Evolutionary conservation across 2,888 invertebrate species (phyloP).

Genomic region (Rhamnusium bicolor): DNA sequence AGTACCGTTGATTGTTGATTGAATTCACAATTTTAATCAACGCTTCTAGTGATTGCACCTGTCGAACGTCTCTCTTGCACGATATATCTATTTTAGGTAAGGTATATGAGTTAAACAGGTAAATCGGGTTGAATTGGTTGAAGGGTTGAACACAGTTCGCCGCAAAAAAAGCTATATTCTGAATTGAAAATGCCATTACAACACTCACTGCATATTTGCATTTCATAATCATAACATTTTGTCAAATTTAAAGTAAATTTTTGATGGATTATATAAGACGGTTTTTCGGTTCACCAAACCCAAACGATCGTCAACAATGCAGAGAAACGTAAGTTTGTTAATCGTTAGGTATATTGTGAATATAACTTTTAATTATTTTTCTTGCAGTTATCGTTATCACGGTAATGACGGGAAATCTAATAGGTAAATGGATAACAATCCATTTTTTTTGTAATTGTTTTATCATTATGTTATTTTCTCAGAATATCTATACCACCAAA

Average conservation of each 20-base stretch:
- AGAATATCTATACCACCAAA: background rate
- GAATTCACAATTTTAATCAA: no score
- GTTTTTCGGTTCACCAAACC: constrained; percentile 7
- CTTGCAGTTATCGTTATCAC: background rate
- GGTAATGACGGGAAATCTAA: background rate
- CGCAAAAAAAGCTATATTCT: no score
- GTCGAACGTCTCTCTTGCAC: no score
- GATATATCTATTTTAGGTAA: no score
- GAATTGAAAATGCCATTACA: background rate
- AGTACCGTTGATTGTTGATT: no score
- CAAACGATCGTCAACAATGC: background rate
- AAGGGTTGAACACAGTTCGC: no score
- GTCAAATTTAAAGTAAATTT: background rate
- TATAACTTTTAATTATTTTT: background rate
- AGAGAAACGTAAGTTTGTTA: background rate
- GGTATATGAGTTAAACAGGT: no score
- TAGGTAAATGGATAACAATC: background rate
- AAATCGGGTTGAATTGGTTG: no score
- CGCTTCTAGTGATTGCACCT: no score
- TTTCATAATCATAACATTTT: background rate
- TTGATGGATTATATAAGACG: constrained; percentile 12
- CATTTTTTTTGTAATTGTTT: background rate
- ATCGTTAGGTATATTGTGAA: background rate
- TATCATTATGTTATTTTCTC: background rate
- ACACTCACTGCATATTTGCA: background rate